Evolutionary conservation across 23 tunicate species (phyloP).

Genomic region (Halocynthia roretzi): DNA sequence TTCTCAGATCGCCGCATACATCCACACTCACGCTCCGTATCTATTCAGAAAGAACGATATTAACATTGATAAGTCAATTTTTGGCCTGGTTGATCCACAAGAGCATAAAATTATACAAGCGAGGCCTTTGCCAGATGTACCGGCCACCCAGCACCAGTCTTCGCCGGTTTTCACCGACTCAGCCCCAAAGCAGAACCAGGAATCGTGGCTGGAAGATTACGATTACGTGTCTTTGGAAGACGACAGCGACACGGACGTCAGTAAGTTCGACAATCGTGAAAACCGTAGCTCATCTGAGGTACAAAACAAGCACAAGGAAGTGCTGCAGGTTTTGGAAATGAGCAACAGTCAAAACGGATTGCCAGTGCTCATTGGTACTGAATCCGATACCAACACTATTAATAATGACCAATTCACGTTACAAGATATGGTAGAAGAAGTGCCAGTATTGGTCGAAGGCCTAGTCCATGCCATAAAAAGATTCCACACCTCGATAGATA

Average conservation of each 20-base stretch:
- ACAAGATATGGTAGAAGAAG: conserved; percentile 35
- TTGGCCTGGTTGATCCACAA: neutral
- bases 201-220: conserved; percentile 83
- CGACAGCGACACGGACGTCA: neutral
- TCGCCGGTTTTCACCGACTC: neutral
- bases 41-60: conserved; percentile 42
- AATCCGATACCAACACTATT: neutral
- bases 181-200: conserved; percentile 22
- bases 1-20: conserved; percentile 68
- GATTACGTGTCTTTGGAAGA: conserved; percentile 89
- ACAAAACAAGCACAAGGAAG: conserved; percentile 12
- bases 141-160: neutral
- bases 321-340: conserved; percentile 24
- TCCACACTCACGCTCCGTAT: conserved; percentile 74
- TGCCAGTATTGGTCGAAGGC: conserved; percentile 38
- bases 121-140: conserved; percentile 76
- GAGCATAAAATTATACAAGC: conserved; percentile 42
- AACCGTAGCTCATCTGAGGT: neutral
- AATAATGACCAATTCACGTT: conserved; percentile 11
- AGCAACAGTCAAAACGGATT: conserved; percentile 13
- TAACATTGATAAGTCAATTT: neutral
- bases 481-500: conserved; percentile 40
- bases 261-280: neutral
- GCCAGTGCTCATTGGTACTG: neutral
- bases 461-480: conserved; percentile 48